Conservation (phyloP, 1,140 invertebrate genomes). For the Lepidostoma basale region DNA sequence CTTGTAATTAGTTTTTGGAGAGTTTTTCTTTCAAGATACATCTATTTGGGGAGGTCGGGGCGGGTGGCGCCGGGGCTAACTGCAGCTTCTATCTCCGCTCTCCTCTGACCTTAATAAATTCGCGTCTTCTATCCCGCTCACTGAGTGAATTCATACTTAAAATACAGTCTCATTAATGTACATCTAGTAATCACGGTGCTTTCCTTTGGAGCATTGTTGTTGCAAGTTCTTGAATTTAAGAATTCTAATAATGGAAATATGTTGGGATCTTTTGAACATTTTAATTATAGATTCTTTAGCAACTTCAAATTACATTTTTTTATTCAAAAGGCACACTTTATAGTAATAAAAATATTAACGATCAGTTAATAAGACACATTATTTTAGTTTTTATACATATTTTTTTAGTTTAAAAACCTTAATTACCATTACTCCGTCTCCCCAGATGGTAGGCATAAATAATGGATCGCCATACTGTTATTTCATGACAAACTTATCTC, state of each 20-base stretch:
- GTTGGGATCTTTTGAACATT: too few relatives aligned
- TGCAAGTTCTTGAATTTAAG: conserved; percentile 10
- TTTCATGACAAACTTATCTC: too few relatives aligned
- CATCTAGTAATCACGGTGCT: conserved; percentile 18
- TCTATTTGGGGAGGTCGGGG: conserved; percentile 49
- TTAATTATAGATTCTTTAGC: too few relatives aligned
- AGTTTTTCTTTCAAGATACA: conserved; percentile 62
- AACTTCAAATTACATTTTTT: too few relatives aligned
- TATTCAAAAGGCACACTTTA: too few relatives aligned
- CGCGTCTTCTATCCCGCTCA: conserved; percentile 3
- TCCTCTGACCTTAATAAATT: not conserved
- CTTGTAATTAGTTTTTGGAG: conserved; percentile 65
- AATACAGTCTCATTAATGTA: conserved; percentile 23
- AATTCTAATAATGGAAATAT: conserved; percentile 1
- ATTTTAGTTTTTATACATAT: too few relatives aligned
- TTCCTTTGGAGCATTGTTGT: not conserved
- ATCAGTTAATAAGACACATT: too few relatives aligned
- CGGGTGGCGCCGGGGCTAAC: conserved; percentile 39
- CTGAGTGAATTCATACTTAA: not conserved
- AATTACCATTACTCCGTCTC: too few relatives aligned
- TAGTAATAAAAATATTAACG: too few relatives aligned
- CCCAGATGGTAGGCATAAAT: too few relatives aligned
- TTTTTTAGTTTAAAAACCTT: too few relatives aligned
- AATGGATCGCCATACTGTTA: too few relatives aligned
- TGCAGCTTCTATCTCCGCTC: conserved; percentile 41